A percentile compares a stretch with the other conserved stretches of the same genome.
phyloP scores from a whole-genome alignment of 2,888 invertebrate species.

The Lamellibrachia columna region DNA sequence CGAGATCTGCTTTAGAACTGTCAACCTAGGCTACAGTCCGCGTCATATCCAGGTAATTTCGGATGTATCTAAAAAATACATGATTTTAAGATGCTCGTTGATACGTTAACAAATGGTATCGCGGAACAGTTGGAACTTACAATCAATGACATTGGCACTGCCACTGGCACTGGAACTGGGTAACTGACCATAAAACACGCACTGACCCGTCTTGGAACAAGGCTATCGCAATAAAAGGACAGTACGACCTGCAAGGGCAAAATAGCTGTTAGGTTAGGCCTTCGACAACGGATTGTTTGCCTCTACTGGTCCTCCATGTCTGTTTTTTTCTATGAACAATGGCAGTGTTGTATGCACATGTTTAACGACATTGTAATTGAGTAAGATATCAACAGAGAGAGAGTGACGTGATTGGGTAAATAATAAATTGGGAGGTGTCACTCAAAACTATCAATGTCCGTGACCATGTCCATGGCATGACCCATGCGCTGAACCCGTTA shows the following conservation, averaged over 20 bases:
- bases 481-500: no score
- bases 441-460: no score
- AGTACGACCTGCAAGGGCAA: background rate
- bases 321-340: no score
- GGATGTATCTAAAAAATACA: background rate
- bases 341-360: no score
- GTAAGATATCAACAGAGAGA: conserved; percentile 68
- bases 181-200: background rate
- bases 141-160: background rate
- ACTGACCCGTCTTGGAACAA: background rate
- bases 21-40: background rate
- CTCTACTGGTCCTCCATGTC: no score
- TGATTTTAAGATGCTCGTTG: background rate
- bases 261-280: background rate
- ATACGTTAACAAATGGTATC: background rate
- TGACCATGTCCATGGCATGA: no score
- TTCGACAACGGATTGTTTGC: background rate
- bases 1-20: background rate
- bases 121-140: background rate
- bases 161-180: background rate
- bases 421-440: no score
- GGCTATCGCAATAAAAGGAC: background rate
- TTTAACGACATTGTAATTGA: background rate
- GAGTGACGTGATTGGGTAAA: background rate
- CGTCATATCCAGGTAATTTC: background rate